phyloP scores from a whole-genome alignment of 2,888 invertebrate genomes.

The Macrosoma leucophasiata region DNA sequence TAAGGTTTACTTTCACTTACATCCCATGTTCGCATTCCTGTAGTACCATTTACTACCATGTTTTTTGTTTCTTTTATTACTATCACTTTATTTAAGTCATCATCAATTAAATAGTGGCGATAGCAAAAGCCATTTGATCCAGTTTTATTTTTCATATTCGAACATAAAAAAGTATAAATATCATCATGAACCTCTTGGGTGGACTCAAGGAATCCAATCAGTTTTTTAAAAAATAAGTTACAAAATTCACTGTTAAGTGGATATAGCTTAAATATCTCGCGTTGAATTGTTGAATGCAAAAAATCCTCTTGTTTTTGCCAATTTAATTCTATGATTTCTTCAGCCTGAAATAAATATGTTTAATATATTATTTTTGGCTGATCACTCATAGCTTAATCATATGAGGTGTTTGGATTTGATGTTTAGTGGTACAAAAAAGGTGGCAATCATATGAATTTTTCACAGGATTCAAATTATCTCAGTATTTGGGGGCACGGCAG shows the following conservation, averaged over 20 bases:
- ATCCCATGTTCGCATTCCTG: conserved; percentile 88
- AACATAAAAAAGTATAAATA: conserved; percentile 77
- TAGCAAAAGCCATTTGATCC: conserved; percentile 60
- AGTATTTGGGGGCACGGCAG: too few species aligned
- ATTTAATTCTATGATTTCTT: conserved; percentile 39
- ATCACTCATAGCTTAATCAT: too few species aligned
- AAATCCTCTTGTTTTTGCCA: conserved; percentile 77
- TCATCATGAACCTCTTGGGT: conserved; percentile 78
- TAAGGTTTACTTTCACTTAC: conserved; percentile 46
- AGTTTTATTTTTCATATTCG: conserved; percentile 53
- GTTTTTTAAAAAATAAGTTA: conserved; percentile 78
- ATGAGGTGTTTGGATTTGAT: too few species aligned
- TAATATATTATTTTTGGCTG: too few species aligned
- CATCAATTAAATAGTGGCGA: conserved; percentile 77
- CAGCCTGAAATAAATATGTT: conserved; percentile 35
- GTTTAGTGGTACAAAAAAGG: too few species aligned
- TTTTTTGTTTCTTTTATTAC: conserved; percentile 82
- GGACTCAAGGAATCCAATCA: conserved; percentile 76
- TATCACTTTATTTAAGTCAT: conserved; percentile 51
- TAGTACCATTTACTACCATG: conserved; percentile 85
- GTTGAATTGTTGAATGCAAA: conserved; percentile 75
- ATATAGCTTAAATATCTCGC: conserved; percentile 67
- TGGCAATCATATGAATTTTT: too few species aligned
- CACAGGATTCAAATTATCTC: too few species aligned
- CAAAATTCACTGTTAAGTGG: conserved; percentile 79